Evolutionary conservation across 2,888 invertebrate genomes (phyloP).

Genomic region (Agonum fuliginosum): DNA sequence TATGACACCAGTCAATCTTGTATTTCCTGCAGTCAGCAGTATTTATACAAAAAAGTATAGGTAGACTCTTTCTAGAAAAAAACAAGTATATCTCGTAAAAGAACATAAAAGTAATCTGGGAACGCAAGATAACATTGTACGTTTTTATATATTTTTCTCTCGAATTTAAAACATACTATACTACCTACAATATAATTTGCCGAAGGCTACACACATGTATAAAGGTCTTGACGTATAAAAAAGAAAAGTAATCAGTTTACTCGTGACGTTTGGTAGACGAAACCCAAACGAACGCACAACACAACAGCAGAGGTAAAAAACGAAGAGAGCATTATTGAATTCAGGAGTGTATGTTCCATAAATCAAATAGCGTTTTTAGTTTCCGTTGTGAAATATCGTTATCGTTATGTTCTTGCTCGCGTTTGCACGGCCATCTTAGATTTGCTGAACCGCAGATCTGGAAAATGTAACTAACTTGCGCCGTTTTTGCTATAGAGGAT

Average conservation of each 20-base stretch:
- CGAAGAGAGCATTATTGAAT: constrained; percentile 52
- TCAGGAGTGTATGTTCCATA: constrained; percentile 42
- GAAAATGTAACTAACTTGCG: constrained; percentile 28
- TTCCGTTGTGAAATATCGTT: constrained; percentile 47
- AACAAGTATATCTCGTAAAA: no score
- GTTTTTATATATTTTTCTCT: neutral
- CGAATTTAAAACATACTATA: constrained; percentile 15
- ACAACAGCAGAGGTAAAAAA: neutral
- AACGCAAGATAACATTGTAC: neutral
- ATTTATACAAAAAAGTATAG: no score
- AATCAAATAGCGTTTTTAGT: constrained; percentile 56
- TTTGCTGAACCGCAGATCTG: constrained; percentile 34
- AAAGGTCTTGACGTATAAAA: constrained; percentile 21
- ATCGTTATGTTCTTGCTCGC: constrained; percentile 36
- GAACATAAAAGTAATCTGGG: neutral
- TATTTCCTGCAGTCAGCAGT: no score
- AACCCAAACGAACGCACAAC: neutral
- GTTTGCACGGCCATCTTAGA: constrained; percentile 8
- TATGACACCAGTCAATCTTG: no score
- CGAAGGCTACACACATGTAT: neutral
- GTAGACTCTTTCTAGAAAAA: no score
- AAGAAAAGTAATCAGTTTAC: constrained; percentile 40
- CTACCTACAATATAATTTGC: constrained; percentile 16
- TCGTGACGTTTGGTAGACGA: constrained; percentile 1
- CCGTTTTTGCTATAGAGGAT: neutral